Percentiles rank a stretch among this genome's conserved stretches.
Evolutionary conservation across 2,797 vertebrate species (phyloP).

Genomic region (Chelmon rostratus): DNA sequence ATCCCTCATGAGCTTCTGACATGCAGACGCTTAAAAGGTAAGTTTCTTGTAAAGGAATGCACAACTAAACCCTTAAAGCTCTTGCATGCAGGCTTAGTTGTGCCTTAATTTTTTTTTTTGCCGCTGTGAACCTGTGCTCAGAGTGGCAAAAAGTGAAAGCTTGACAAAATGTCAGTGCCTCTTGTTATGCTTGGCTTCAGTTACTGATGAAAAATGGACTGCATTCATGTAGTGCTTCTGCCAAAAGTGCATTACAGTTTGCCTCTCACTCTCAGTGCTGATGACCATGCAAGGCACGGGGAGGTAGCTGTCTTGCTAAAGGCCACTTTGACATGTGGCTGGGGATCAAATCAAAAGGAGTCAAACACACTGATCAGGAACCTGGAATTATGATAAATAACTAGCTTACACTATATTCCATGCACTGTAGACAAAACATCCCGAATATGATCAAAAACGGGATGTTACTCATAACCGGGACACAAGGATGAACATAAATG

Average conservation of each 20-base stretch:
- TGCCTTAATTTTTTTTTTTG: neutral
- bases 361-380: neutral
- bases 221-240: neutral
- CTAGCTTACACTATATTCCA: neutral
- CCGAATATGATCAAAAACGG: slow-evolving; percentile 12
- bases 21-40: neutral
- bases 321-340: slow-evolving; percentile 3
- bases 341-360: neutral
- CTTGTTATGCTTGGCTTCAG: neutral
- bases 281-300: neutral
- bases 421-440: neutral
- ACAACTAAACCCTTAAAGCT: neutral
- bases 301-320: neutral
- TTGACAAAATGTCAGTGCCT: neutral
- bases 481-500: neutral
- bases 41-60: neutral
- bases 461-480: slow-evolving; percentile 21
- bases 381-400: neutral
- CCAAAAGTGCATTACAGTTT: slow-evolving; percentile 2
- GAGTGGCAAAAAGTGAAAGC: neutral
- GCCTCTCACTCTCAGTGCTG: neutral
- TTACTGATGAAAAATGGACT: neutral
- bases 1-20: neutral
- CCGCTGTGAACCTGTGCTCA: neutral
- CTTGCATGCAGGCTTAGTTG: neutral